A percentile compares a stretch with the other conserved stretches of the same genome.
Conservation (phyloP, 2,113 vertebrate genomes). For the Xenopus laevis region DNA sequence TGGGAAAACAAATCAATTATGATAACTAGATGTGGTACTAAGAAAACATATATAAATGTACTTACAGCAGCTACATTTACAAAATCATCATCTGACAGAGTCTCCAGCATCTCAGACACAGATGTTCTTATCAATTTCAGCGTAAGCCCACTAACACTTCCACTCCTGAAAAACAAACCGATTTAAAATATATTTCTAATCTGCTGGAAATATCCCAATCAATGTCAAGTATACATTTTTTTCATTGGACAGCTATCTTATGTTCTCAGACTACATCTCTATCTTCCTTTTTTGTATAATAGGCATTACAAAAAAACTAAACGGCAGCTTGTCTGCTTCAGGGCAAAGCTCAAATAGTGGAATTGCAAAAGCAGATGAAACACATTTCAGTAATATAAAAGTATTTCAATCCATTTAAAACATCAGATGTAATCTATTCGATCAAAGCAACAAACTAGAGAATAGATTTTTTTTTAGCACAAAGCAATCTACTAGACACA, state of each 20-base stretch:
- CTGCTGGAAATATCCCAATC: conserved; percentile 12
- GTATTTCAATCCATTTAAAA: conserved; percentile 41
- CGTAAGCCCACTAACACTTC: conserved; percentile 92
- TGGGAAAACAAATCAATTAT: too few species aligned
- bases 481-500: conserved; percentile 47
- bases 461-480: conserved; percentile 22
- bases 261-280: conserved; percentile 1
- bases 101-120: conserved; percentile 95
- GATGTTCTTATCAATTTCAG: conserved; percentile 93
- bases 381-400: conserved; percentile 35
- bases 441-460: conserved; percentile 33
- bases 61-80: conserved; percentile 98
- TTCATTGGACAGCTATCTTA: conserved; percentile 26
- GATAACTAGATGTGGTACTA: neutral
- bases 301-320: conserved; percentile 28
- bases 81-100: conserved; percentile 94
- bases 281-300: conserved; percentile 11
- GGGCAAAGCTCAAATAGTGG: conserved; percentile 40
- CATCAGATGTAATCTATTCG: conserved; percentile 48
- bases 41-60: conserved; percentile 50
- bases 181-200: neutral
- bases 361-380: conserved; percentile 48
- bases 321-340: conserved; percentile 45
- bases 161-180: conserved; percentile 71
- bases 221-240: conserved; percentile 22